These are phyloP conservation scores for Chaenogobius annularis DNA, from an alignment of 2,113 vertebrate species.

Conservation along the genomic window DNA sequence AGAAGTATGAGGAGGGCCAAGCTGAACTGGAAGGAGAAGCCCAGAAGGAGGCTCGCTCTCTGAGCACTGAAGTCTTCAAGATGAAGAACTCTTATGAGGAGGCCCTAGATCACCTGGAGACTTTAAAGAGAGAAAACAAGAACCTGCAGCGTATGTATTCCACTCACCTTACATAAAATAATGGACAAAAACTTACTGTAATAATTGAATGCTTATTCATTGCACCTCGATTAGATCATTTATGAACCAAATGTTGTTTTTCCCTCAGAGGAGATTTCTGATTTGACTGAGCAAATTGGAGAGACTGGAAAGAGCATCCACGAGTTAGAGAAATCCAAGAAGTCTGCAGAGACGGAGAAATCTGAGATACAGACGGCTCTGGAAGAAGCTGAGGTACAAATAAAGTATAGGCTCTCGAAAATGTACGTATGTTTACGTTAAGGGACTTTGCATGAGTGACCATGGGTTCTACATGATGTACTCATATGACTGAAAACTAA, in stretches of 20 bases:
- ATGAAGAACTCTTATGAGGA: conserved; percentile 64
- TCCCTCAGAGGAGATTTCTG: conserved; percentile 22
- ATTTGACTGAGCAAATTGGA: conserved; percentile 26
- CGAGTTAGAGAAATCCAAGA: conserved; percentile 53
- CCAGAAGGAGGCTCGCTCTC: conserved; percentile 72
- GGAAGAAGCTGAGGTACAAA: conserved; percentile 56
- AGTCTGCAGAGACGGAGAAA: conserved; percentile 51
- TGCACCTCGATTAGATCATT: too few relatives aligned
- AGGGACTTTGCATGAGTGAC: too few relatives aligned
- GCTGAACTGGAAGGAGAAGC: conserved; percentile 76
- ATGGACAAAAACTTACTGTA: neutral
- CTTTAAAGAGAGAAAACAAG: conserved; percentile 60
- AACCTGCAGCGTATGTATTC: conserved; percentile 52
- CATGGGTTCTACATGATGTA: too few relatives aligned
- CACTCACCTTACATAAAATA: neutral
- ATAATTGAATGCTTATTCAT: neutral
- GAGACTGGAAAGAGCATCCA: conserved; percentile 47
- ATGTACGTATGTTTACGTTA: too few relatives aligned
- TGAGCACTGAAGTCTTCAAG: conserved; percentile 61
- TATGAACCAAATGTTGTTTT: neutral
- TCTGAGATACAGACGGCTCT: conserved; percentile 51
- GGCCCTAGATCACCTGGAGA: conserved; percentile 51
- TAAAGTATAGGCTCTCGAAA: neutral
- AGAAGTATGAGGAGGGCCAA: conserved; percentile 77
- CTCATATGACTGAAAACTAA: too few relatives aligned